Percentiles rank a stretch among this genome's conserved stretches.
phyloP scores from a whole-genome alignment of 2,888 invertebrate species.

The Drosophila trichaetosa region DNA sequence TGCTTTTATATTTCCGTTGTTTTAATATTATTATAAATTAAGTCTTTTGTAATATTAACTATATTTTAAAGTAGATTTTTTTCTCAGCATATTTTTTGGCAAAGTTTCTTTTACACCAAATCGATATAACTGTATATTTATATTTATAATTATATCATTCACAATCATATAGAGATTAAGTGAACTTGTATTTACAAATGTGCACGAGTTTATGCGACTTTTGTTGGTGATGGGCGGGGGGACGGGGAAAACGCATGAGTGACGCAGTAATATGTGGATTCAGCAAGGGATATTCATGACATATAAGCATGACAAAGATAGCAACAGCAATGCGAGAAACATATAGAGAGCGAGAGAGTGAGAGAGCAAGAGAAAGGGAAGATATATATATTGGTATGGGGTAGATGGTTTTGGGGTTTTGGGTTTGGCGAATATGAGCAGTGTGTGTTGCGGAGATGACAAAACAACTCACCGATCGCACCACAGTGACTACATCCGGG shows the following conservation, averaged over 20 bases:
- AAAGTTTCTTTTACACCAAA: neutral
- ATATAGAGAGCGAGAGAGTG: slow-evolving; percentile 19
- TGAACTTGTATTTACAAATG: slow-evolving; percentile 35
- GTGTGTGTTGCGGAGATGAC: slow-evolving; percentile 59
- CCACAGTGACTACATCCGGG: slow-evolving; percentile 84
- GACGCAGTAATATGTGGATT: slow-evolving; percentile 11
- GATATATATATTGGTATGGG: slow-evolving; percentile 7
- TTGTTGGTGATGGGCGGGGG: neutral
- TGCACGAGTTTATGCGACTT: slow-evolving; percentile 15
- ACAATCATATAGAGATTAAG: neutral
- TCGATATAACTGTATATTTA: neutral
- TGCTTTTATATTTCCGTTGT: neutral
- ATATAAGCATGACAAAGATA: slow-evolving; percentile 35
- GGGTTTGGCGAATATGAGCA: slow-evolving; percentile 34
- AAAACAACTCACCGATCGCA: slow-evolving; percentile 85
- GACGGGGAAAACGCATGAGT: slow-evolving; percentile 15
- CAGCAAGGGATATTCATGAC: slow-evolving; percentile 24
- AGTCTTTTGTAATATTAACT: neutral
- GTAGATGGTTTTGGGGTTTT: slow-evolving; percentile 1
- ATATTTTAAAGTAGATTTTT: neutral
- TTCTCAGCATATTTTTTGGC: neutral
- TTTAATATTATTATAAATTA: neutral
- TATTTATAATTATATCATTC: neutral
- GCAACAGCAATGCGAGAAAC: slow-evolving; percentile 44
- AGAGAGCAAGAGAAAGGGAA: slow-evolving; percentile 11